A percentile compares a stretch with the other conserved stretches of the same genome.
These are phyloP conservation scores for Marmota monax DNA, from an alignment of 2,113 vertebrate species.

Conservation along the genomic window DNA sequence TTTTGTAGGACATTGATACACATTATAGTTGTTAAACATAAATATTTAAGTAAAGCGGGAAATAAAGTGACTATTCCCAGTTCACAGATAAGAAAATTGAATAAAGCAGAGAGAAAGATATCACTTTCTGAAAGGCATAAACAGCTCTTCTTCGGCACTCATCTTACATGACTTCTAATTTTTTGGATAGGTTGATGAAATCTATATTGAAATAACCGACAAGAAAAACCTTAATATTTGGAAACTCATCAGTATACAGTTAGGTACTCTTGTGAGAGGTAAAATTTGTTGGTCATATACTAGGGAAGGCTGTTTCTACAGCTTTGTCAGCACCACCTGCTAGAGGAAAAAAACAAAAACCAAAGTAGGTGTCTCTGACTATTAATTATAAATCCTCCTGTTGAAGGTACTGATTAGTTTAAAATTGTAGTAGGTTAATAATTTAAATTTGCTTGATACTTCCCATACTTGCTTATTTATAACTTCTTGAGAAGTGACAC, in stretches of 20 bases:
- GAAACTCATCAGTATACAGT: background rate
- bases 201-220: conserved; percentile 34
- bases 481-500: conserved; percentile 39
- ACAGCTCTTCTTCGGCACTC: background rate
- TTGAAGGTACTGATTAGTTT: conserved; percentile 63
- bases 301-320: background rate
- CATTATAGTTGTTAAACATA: conserved; percentile 19
- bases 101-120: conserved; percentile 41
- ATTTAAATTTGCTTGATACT: conserved; percentile 52
- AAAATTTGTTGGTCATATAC: background rate
- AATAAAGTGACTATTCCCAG: conserved; percentile 20
- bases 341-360: background rate
- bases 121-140: background rate
- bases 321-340: background rate
- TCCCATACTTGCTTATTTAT: conserved; percentile 38
- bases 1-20: background rate
- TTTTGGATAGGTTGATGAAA: conserved; percentile 1
- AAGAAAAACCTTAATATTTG: background rate
- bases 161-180: conserved; percentile 45
- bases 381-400: conserved; percentile 19
- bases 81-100: conserved; percentile 17
- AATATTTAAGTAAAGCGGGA: background rate
- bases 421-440: conserved; percentile 52
- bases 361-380: background rate
- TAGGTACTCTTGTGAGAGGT: background rate